A percentile compares a stretch with the other conserved stretches of the same genome.
Conservation (phyloP, 2,888 invertebrate species). For the Luperina nickerlii region DNA sequence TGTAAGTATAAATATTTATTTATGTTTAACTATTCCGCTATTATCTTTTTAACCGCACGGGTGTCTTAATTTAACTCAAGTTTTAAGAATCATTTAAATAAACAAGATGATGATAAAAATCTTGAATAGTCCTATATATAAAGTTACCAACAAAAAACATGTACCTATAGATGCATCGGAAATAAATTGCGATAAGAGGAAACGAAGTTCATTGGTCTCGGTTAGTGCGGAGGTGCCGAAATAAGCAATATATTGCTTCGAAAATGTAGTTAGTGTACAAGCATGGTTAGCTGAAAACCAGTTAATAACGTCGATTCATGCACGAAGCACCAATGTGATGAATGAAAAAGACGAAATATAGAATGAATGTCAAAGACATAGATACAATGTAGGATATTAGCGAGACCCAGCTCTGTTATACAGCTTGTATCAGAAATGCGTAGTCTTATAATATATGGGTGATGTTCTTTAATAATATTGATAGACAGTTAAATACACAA, state of each 20-base stretch:
- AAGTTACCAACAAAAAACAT: constrained; percentile 30
- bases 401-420: constrained; percentile 58
- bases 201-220: constrained; percentile 29
- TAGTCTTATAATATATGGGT: constrained; percentile 1
- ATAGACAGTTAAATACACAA: not conserved
- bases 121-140: constrained; percentile 21
- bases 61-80: constrained; percentile 7
- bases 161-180: constrained; percentile 25
- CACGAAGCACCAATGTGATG: constrained; percentile 70
- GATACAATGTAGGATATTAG: constrained; percentile 52
- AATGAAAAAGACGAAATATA: constrained; percentile 53
- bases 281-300: constrained; percentile 55
- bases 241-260: constrained; percentile 63
- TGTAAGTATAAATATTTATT: constrained; percentile 29
- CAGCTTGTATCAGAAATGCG: constrained; percentile 5
- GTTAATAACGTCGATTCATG: constrained; percentile 67
- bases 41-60: constrained; percentile 18
- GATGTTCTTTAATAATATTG: not conserved
- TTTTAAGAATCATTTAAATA: constrained; percentile 31
- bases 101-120: constrained; percentile 25
- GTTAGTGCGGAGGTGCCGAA: constrained; percentile 55
- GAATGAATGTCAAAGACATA: constrained; percentile 57
- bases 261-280: constrained; percentile 51
- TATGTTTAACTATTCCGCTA: constrained; percentile 30
- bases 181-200: constrained; percentile 33